Evolutionary conservation across 2,888 invertebrate genomes (phyloP).

Genomic region (Malthinus seriepunctatus): DNA sequence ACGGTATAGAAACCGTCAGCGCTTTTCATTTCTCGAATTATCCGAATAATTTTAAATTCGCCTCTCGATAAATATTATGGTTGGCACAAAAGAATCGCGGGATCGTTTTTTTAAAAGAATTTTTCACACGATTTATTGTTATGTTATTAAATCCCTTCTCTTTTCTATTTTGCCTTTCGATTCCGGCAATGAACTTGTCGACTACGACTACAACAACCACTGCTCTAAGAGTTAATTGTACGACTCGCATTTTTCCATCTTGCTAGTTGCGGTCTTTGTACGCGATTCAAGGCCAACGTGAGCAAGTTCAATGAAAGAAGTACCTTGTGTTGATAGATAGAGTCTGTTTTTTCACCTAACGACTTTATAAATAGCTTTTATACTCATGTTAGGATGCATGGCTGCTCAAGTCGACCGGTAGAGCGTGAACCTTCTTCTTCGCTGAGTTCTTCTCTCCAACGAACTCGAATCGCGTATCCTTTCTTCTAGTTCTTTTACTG

Average conservation of each 20-base stretch:
- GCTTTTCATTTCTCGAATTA: slow-evolving; percentile 10
- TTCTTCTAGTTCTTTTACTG: slow-evolving; percentile 15
- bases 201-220: slow-evolving; percentile 9
- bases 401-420: slow-evolving; percentile 30
- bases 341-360: slow-evolving; percentile 37
- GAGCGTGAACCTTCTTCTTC: slow-evolving; percentile 28
- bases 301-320: slow-evolving; percentile 37
- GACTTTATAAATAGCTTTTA: slow-evolving; percentile 37
- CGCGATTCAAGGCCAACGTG: slow-evolving; percentile 32
- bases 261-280: slow-evolving; percentile 32
- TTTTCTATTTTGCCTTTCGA: slow-evolving; percentile 3
- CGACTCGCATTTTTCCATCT: slow-evolving; percentile 29
- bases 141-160: neutral
- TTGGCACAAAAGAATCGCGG: too few species aligned
- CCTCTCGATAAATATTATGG: slow-evolving; percentile 9
- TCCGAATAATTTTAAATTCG: slow-evolving; percentile 1
- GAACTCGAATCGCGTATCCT: slow-evolving; percentile 17
- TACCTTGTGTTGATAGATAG: slow-evolving; percentile 34
- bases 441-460: slow-evolving; percentile 16
- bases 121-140: too few species aligned
- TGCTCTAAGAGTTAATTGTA: slow-evolving; percentile 26
- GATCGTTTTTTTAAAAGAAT: too few species aligned
- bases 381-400: slow-evolving; percentile 35
- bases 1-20: slow-evolving; percentile 8
- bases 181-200: slow-evolving; percentile 22